phyloP scores from a whole-genome alignment of 2,113 vertebrate species.

The Delphinapterus leucas region DNA sequence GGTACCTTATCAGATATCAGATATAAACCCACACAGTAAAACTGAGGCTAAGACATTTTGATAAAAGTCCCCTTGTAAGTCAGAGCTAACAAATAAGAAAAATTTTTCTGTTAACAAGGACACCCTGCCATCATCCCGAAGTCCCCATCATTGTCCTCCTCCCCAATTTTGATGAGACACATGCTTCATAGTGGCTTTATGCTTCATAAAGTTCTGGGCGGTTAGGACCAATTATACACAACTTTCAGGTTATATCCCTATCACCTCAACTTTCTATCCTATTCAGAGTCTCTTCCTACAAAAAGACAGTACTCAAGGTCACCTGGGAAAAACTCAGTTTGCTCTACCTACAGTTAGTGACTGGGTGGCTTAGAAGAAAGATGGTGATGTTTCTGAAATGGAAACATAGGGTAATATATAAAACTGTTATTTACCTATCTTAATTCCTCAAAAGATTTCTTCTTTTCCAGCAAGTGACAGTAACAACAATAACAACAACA shows the following conservation, averaged over 20 bases:
- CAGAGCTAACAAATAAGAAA: not conserved
- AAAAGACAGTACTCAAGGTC: not conserved
- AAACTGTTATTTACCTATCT: not conserved
- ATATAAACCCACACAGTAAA: not conserved
- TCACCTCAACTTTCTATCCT: not conserved
- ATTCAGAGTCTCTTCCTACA: not conserved
- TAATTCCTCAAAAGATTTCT: not conserved
- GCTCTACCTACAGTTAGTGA: not conserved
- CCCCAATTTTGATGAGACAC: not conserved
- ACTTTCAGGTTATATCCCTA: not conserved
- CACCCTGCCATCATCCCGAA: not conserved
- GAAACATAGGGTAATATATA: not conserved
- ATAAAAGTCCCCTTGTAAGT: not conserved
- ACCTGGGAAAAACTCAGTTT: not conserved
- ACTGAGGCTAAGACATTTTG: not conserved
- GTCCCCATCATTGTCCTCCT: not conserved
- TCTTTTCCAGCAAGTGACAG: not conserved
- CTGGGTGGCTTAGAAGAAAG: not conserved
- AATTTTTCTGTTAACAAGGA: not conserved
- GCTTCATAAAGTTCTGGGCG: not conserved
- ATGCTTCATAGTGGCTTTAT: not conserved
- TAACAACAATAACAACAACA: not conserved
- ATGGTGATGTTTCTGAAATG: not conserved
- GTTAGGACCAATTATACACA: not conserved
- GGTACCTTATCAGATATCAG: not conserved